phyloP scores from a whole-genome alignment of 1,140 invertebrate genomes.

The Ephestia elutella region DNA sequence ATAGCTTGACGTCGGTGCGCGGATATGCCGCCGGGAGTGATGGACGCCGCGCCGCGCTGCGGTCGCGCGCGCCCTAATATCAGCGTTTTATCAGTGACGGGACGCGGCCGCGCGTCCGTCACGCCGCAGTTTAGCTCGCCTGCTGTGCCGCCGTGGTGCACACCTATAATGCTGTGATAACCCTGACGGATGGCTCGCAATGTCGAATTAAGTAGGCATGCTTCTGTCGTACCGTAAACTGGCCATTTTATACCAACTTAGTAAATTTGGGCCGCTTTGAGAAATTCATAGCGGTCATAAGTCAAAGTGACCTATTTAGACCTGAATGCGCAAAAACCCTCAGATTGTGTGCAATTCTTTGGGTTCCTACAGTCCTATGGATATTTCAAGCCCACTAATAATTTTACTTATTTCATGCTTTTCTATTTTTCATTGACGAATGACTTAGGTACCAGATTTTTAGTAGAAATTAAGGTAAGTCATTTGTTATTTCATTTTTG shows the following conservation, averaged over 20 bases:
- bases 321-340: too few species aligned
- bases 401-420: too few species aligned
- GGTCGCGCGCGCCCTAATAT: slow-evolving; percentile 50
- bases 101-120: slow-evolving; percentile 23
- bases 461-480: too few species aligned
- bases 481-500: too few species aligned
- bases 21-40: slow-evolving; percentile 34
- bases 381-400: too few species aligned
- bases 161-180: slow-evolving; percentile 11
- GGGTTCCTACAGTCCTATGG: too few species aligned
- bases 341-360: too few species aligned
- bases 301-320: too few species aligned
- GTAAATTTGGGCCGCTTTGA: background rate
- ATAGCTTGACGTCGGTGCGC: slow-evolving; percentile 7
- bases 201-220: background rate
- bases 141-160: slow-evolving; percentile 22
- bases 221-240: background rate
- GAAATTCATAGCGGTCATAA: too few species aligned
- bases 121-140: slow-evolving; percentile 31
- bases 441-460: too few species aligned
- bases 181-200: slow-evolving; percentile 4
- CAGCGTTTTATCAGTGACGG: slow-evolving; percentile 61
- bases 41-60: slow-evolving; percentile 36
- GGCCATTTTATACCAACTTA: slow-evolving; percentile 8
- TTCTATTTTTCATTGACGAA: too few species aligned